Evolutionary conservation across 2,113 vertebrate genomes (phyloP), one percentile per base, ranked within the genome.

Genomic region (Lota lota): DNA sequence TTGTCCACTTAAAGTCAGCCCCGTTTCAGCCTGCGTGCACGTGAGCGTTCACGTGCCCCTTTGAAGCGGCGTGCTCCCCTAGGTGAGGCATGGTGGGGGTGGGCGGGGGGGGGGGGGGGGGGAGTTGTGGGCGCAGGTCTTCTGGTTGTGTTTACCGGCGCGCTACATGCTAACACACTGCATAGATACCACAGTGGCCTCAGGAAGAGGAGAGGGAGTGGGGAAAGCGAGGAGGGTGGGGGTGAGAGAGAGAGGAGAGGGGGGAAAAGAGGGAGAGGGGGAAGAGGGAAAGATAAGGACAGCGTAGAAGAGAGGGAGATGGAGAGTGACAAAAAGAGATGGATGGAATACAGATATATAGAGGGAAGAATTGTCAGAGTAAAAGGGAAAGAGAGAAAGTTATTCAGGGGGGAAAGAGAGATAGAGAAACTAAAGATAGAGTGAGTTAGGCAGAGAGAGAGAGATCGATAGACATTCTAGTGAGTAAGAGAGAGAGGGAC

Each of bases 111-210:
- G 58, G 57, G 21, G 80, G 66, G 53, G 61, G 67, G 77, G 72
- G 6, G 63, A 79, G 66, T 62, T 66, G 63, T 76, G 51, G 77
- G 69, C 64, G 77, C 74, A 79, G 82, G 79, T 71, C 78, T 78
- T 90, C 89, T 90, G 86, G 75, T 91, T 88, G 83, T 85, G 82
- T 86, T 91, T 91, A 91, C 87, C 70, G 28, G 71, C 54, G 72
- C 1, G 61, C 64, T 73, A 74, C 53, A 47, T 78, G 69, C 83
- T 85, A 86, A 87, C 83, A 90, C 80, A 79, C 72, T 80, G 69
- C 69, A 82, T 79, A 79, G 72, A 24, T 79, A 79, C 77, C 77
- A 70, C 68, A 83, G 40, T 79, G 76, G 58, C 40, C 40, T 14
- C 40, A 47, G 40, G 40, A 47, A 14, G 40, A 47, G 10, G 40